phyloP scores from a whole-genome alignment of 2,888 invertebrate genomes.

The Metopia argyrocephala region DNA sequence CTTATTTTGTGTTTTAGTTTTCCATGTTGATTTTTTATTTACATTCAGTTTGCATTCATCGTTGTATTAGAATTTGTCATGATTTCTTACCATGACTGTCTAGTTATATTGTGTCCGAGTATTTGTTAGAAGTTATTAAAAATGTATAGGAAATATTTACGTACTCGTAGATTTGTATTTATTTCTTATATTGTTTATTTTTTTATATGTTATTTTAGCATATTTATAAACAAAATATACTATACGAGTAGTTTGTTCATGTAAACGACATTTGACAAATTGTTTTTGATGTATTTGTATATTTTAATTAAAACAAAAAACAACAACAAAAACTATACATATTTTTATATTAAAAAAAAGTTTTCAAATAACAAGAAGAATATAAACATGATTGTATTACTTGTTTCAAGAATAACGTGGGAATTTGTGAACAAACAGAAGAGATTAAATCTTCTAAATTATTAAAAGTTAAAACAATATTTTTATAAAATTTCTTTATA shows the following conservation, averaged over 20 bases:
- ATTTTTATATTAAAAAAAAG: background rate
- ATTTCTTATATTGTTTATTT: background rate
- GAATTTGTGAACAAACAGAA: background rate
- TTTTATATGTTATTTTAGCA: background rate
- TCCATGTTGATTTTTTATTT: slow-evolving; percentile 35
- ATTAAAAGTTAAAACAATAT: background rate
- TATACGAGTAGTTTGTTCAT: slow-evolving; percentile 44
- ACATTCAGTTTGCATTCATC: slow-evolving; percentile 36
- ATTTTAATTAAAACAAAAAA: slow-evolving; percentile 60
- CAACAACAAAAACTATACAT: background rate
- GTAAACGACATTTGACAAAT: slow-evolving; percentile 59
- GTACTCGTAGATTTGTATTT: too few relatives aligned
- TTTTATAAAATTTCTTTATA: too few relatives aligned
- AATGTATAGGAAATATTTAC: slow-evolving; percentile 26
- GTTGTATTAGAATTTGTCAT: slow-evolving; percentile 48
- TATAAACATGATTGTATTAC: background rate
- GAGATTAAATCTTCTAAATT: background rate
- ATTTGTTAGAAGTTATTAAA: slow-evolving; percentile 51
- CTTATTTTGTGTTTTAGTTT: slow-evolving; percentile 46
- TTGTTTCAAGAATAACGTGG: slow-evolving; percentile 32
- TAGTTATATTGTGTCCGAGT: slow-evolving; percentile 10
- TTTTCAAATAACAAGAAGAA: background rate
- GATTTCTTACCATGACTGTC: slow-evolving; percentile 1
- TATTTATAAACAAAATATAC: slow-evolving; percentile 7
- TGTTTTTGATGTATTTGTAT: slow-evolving; percentile 60